These are phyloP conservation scores for Zophobas atratus DNA, from an alignment of 1,140 invertebrate species.

Conservation along the genomic window DNA sequence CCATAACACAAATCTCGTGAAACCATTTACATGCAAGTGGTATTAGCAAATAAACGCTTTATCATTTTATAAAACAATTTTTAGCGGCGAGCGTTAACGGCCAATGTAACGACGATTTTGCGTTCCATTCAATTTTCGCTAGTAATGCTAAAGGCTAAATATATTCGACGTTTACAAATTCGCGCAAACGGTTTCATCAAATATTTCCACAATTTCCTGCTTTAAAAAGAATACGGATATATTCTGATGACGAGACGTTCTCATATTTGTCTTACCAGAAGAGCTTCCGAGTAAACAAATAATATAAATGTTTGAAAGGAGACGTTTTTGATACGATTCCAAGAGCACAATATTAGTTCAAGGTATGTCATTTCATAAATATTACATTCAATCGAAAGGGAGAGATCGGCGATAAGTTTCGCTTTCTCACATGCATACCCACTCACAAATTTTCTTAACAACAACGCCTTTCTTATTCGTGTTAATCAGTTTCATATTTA, in stretches of 20 bases:
- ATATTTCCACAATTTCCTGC: slow-evolving; percentile 4
- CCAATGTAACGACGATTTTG: background rate
- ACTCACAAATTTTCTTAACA: background rate
- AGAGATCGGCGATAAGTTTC: background rate
- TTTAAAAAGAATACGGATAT: slow-evolving; percentile 26
- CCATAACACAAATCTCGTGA: slow-evolving; percentile 14
- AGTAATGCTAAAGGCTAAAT: background rate
- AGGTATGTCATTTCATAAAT: slow-evolving; percentile 18
- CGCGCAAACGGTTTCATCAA: background rate
- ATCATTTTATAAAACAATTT: slow-evolving; percentile 1
- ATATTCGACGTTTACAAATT: background rate
- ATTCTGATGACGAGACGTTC: slow-evolving; percentile 6
- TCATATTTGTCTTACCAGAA: slow-evolving; percentile 26
- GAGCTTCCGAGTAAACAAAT: slow-evolving; percentile 17
- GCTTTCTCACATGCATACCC: background rate
- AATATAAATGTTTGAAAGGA: slow-evolving; percentile 37
- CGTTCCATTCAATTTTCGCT: background rate
- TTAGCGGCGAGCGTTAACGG: background rate
- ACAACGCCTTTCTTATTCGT: background rate
- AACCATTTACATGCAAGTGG: slow-evolving; percentile 17
- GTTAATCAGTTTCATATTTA: too few species aligned
- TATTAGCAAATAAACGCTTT: background rate
- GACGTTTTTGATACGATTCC: slow-evolving; percentile 30
- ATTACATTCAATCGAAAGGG: slow-evolving; percentile 6
- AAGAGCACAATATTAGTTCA: slow-evolving; percentile 14